Evolutionary conservation across 2,797 vertebrate species (phyloP).

Genomic region (Coregonus sp.): DNA sequence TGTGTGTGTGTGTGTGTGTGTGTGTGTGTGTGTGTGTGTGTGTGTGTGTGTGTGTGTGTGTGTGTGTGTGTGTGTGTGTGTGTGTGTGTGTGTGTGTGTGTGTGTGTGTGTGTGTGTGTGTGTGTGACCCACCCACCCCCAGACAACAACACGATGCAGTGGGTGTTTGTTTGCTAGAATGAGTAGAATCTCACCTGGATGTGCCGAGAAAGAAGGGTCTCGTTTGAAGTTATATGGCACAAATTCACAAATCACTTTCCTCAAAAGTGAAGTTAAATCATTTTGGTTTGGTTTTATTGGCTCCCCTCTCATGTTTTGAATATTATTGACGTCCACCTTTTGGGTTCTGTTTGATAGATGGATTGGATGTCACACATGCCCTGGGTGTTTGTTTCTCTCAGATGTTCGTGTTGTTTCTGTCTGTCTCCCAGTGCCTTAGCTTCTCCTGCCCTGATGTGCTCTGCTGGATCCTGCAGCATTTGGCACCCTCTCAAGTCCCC

Average conservation of each 20-base stretch:
- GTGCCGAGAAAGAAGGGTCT: neutral
- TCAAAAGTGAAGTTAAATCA: neutral
- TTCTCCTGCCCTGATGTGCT: constrained; percentile 67
- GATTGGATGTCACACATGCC: constrained; percentile 65
- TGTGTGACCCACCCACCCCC: neutral
- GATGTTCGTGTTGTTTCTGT: constrained; percentile 55
- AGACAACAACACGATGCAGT: neutral
- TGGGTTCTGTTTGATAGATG: constrained; percentile 52
- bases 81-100: neutral
- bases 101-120: neutral
- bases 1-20: too few relatives aligned
- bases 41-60: too few relatives aligned
- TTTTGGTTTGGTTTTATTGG: neutral
- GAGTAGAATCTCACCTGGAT: neutral
- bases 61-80: too few relatives aligned
- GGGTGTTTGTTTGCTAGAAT: constrained; percentile 4
- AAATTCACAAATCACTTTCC: neutral
- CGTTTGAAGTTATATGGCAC: neutral
- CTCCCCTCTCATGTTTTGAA: constrained; percentile 30
- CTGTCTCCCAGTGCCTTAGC: constrained; percentile 40
- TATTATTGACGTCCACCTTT: constrained; percentile 55
- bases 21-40: too few relatives aligned
- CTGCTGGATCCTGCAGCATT: constrained; percentile 66
- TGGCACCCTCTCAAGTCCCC: constrained; percentile 67
- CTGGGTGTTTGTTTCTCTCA: constrained; percentile 56